Conservation (phyloP, 1,140 invertebrate species). For the Monochamus saltuarius region DNA sequence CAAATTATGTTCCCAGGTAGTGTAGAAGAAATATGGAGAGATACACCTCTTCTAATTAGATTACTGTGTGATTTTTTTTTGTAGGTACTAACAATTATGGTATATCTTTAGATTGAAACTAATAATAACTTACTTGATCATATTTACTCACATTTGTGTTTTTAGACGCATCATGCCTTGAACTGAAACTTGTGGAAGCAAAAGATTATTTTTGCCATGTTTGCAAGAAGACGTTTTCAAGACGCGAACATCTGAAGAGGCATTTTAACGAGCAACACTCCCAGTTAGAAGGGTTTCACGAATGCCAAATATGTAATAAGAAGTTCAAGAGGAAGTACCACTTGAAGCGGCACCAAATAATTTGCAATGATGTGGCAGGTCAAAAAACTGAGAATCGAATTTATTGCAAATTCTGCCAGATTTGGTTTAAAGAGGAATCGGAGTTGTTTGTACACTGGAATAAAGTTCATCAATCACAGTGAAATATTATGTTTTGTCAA, state of each 20-base stretch:
- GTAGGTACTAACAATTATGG: too few relatives aligned
- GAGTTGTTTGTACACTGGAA: conserved; percentile 9
- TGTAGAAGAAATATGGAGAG: too few relatives aligned
- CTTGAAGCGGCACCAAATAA: conserved; percentile 24
- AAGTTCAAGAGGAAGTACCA: conserved; percentile 29
- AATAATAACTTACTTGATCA: too few relatives aligned
- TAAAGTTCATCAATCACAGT: background rate
- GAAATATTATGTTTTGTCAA: too few relatives aligned
- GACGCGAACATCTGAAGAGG: conserved; percentile 52
- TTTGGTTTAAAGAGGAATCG: background rate
- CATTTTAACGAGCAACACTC: conserved; percentile 35
- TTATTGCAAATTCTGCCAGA: conserved; percentile 6
- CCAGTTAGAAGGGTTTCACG: background rate
- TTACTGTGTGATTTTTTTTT: too few relatives aligned
- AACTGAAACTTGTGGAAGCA: too few relatives aligned
- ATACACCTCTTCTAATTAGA: too few relatives aligned
- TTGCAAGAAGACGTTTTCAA: conserved; percentile 74
- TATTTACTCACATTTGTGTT: too few relatives aligned
- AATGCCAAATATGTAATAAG: conserved; percentile 22
- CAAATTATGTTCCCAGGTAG: too few relatives aligned
- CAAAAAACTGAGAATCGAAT: background rate
- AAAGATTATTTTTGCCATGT: conserved; percentile 50
- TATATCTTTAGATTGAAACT: too few relatives aligned
- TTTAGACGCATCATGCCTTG: too few relatives aligned
- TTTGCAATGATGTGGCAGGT: background rate